These are phyloP conservation scores for Apocheima hispidaria DNA, from an alignment of 2,888 invertebrate genomes.

Conservation along the genomic window DNA sequence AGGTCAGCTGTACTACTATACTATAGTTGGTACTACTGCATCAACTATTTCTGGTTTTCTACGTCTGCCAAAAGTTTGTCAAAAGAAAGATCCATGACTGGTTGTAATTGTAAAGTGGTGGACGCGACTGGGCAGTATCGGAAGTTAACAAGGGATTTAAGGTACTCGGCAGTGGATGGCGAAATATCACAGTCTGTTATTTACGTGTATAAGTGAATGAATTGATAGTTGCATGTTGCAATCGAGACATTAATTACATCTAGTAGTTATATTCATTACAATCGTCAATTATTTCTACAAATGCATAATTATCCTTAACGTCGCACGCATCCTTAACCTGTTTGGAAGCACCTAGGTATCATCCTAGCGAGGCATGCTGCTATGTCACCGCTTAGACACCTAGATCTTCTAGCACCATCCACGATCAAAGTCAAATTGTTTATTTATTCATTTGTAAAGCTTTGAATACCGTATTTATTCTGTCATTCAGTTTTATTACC, in stretches of 20 bases:
- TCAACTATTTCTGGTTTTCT: not conserved
- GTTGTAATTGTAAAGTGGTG: too few species aligned
- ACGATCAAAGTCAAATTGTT: slow-evolving; percentile 26
- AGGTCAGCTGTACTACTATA: too few species aligned
- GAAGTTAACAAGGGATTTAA: too few species aligned
- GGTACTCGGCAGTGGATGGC: not conserved
- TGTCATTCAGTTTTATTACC: slow-evolving; percentile 7
- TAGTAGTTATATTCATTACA: not conserved
- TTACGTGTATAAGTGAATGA: not conserved
- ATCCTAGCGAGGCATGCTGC: slow-evolving; percentile 47
- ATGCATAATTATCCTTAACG: slow-evolving; percentile 20
- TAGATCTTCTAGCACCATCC: slow-evolving; percentile 40
- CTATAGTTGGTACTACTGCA: not conserved
- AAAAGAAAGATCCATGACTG: too few species aligned
- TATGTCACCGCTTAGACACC: slow-evolving; percentile 58
- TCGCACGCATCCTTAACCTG: slow-evolving; percentile 45
- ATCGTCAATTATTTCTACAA: slow-evolving; percentile 2
- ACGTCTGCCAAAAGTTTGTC: not conserved
- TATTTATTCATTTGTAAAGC: slow-evolving; percentile 19
- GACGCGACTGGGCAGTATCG: too few species aligned
- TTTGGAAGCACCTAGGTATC: slow-evolving; percentile 51
- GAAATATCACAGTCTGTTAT: not conserved
- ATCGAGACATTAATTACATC: not conserved
- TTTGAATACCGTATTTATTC: slow-evolving; percentile 16
- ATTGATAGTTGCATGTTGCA: not conserved